Base-by-base conservation (phyloP, 2,797 vertebrate genomes). In the Sebastes iracundus region DNA sequence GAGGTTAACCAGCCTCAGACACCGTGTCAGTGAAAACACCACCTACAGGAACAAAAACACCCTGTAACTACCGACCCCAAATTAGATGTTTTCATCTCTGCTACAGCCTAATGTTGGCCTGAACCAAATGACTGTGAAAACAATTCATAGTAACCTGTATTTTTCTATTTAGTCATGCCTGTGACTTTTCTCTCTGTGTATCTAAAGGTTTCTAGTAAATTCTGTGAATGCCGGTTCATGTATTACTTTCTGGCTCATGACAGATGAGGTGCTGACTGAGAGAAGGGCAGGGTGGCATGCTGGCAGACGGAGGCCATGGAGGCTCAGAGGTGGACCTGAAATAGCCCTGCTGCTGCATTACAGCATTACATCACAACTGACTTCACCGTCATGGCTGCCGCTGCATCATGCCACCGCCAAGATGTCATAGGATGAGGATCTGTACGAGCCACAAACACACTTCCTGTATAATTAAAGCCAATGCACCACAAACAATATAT, bases 281-380 rank as follows among this genome's bases (percentile, higher is more conserved):
- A 83, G 89, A 89, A 79, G 84, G 87, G 77, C 88, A 83, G 85
- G 78, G 73, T 88, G 90, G 83, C 80, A 83, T 74, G 84, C 83
- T 85, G 89, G 90, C 88, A 90, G 80, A 89, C 58, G 42, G 63
- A 93, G 84, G 87, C 85, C 86, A 73, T 69, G 87, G 83, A 90
- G 87, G 86, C 91, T 89, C 88, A 85, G 90, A 92, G 84, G 89
- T 92, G 87, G 77, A 90, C 81, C 89, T 92, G 89, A 92, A 95
- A 95, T 93, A 95, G 92, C 85, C 75, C 75, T 62, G 75, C 87
- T 80, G 65, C 78, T 87, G 75, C 87, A 89, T 89, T 91, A 90
- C 79, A 82, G 70, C 84, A 90, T 94, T 93, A 92, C 93, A 92
- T 95, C 93, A 94, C 87, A 89, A 62, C 74, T 84, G 85, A 89